Evolutionary conservation across 2,113 vertebrate species (phyloP).

Genomic region (Cnemophilus loriae): DNA sequence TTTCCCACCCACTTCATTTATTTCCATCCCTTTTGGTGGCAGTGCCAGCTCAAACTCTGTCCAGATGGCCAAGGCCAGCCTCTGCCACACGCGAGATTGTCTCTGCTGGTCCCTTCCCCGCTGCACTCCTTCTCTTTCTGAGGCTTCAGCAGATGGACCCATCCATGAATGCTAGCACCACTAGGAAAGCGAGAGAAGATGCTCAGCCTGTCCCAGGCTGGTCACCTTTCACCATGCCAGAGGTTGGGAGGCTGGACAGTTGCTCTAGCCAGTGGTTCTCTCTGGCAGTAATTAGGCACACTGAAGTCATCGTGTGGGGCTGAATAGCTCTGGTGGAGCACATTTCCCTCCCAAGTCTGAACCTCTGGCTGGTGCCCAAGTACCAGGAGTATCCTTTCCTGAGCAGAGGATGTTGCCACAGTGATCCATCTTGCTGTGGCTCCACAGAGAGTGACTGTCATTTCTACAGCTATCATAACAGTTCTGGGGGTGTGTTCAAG

Average conservation of each 20-base stretch:
- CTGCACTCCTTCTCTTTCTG: neutral
- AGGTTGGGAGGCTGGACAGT: neutral
- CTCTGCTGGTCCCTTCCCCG: neutral
- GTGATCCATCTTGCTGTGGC: neutral
- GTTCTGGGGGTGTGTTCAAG: neutral
- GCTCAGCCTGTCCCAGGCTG: neutral
- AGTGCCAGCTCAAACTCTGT: neutral
- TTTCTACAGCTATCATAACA: conserved; percentile 4
- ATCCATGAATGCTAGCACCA: neutral
- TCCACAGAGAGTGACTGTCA: neutral
- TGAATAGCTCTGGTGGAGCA: neutral
- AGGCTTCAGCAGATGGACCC: neutral
- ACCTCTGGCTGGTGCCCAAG: neutral
- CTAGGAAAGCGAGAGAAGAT: neutral
- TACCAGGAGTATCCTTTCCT: neutral
- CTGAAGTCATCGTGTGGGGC: neutral
- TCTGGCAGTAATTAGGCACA: neutral
- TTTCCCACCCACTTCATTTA: neutral
- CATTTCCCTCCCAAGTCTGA: neutral
- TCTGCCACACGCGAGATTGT: rapidly evolving
- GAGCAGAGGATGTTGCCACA: neutral
- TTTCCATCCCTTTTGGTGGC: neutral
- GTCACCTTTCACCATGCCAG: neutral
- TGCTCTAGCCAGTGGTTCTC: neutral
- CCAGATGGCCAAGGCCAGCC: neutral